phyloP scores from a whole-genome alignment of 2,888 invertebrate genomes.

The Epsilonema sp. region DNA sequence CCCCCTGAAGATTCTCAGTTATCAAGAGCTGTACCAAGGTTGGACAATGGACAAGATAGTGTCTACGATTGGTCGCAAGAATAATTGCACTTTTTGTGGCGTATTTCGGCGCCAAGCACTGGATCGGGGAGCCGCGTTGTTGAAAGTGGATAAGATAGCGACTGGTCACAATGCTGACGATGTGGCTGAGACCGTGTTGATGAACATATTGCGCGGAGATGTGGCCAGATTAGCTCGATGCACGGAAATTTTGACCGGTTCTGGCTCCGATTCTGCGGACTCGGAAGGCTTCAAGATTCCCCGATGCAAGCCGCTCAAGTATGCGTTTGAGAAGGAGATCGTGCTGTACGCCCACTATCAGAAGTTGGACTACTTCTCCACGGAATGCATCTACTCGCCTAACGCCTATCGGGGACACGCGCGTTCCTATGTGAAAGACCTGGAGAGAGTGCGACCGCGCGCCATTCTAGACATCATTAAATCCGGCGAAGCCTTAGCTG shows the following conservation, averaged over 20 bases:
- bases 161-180: slow-evolving; percentile 58
- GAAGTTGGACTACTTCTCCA: slow-evolving; percentile 86
- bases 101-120: slow-evolving; percentile 77
- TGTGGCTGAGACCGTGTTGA: slow-evolving; percentile 75
- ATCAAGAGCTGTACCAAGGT: slow-evolving; percentile 67
- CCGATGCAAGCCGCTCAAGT: slow-evolving; percentile 83
- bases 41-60: slow-evolving; percentile 99
- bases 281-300: slow-evolving; percentile 40
- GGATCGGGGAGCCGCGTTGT: slow-evolving; percentile 41
- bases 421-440: slow-evolving; percentile 58
- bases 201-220: slow-evolving; percentile 44
- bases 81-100: slow-evolving; percentile 56
- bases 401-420: slow-evolving; percentile 75
- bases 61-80: slow-evolving; percentile 50
- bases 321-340: slow-evolving; percentile 95
- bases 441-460: slow-evolving; percentile 75
- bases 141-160: slow-evolving; percentile 65
- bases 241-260: slow-evolving; percentile 46
- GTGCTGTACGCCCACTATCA: slow-evolving; percentile 76
- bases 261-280: no score
- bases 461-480: slow-evolving; percentile 25
- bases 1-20: slow-evolving; percentile 78
- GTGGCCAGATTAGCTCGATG: slow-evolving; percentile 77
- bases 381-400: slow-evolving; percentile 94
- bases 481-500: slow-evolving; percentile 48